Evolutionary conservation across 2,888 invertebrate species (phyloP).

Genomic region (Cheilosia grossa): DNA sequence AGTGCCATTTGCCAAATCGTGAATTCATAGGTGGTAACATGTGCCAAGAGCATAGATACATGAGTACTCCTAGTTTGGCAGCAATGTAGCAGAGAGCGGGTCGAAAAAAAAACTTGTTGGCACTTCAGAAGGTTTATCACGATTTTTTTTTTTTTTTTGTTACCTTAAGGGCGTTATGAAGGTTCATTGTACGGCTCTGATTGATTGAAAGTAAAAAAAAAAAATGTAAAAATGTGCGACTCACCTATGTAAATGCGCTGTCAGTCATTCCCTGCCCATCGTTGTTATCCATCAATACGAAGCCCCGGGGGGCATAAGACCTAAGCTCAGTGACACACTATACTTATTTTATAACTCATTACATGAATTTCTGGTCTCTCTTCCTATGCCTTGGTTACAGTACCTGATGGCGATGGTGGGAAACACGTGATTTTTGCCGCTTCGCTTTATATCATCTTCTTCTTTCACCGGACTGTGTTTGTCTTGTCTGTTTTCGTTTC

Average conservation of each 20-base stretch:
- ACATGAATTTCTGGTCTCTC: slow-evolving; percentile 34
- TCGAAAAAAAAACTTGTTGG: not conserved
- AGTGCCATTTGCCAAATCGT: slow-evolving; percentile 62
- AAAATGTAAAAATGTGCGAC: not conserved
- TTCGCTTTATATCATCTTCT: slow-evolving; percentile 20
- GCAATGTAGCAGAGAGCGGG: not conserved
- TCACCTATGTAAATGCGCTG: slow-evolving; percentile 19
- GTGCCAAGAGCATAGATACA: slow-evolving; percentile 39
- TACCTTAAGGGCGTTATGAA: slow-evolving; percentile 18
- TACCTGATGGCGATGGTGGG: slow-evolving; percentile 17
- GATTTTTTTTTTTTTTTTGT: not conserved
- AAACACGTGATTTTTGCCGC: slow-evolving; percentile 43
- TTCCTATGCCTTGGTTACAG: slow-evolving; percentile 22
- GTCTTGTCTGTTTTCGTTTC: slow-evolving; percentile 20
- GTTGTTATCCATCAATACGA: slow-evolving; percentile 61
- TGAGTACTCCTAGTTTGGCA: slow-evolving; percentile 1
- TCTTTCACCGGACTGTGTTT: slow-evolving; percentile 6
- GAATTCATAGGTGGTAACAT: slow-evolving; percentile 58
- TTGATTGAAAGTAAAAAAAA: not conserved
- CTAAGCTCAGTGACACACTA: slow-evolving; percentile 27
- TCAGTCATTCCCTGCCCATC: slow-evolving; percentile 23
- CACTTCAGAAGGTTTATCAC: slow-evolving; percentile 19
- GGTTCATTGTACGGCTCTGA: slow-evolving; percentile 34
- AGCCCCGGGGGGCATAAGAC: slow-evolving; percentile 13
- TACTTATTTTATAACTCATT: slow-evolving; percentile 26